Percentiles rank a stretch among this genome's conserved stretches.
Conservation (phyloP, 2,888 invertebrate species). For the Bombyx huttoni region DNA sequence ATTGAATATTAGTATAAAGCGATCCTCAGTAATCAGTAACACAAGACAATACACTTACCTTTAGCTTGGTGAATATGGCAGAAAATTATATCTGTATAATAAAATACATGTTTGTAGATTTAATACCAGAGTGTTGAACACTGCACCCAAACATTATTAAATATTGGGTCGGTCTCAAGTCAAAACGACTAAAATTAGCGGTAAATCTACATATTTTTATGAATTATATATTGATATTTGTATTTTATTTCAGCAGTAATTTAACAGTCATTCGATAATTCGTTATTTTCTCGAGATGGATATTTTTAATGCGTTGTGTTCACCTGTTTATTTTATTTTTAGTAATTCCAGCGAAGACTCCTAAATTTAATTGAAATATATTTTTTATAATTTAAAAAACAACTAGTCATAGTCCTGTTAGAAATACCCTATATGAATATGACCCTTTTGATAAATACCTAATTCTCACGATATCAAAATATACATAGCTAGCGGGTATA, state of each 20-base stretch:
- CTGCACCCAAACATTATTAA: constrained; percentile 6
- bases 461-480: too few species aligned
- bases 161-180: too few species aligned
- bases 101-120: constrained; percentile 23
- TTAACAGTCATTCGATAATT: too few species aligned
- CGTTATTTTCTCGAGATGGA: too few species aligned
- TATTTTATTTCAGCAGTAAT: too few species aligned
- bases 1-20: constrained; percentile 39
- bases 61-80: constrained; percentile 69
- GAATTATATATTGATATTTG: too few species aligned
- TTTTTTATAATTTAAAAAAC: constrained; percentile 67
- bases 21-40: constrained; percentile 61
- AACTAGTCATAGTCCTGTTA: constrained; percentile 29
- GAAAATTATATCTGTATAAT: constrained; percentile 53
- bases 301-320: not conserved
- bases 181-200: too few species aligned
- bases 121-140: constrained; percentile 47
- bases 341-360: constrained; percentile 71
- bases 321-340: constrained; percentile 18
- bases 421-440: too few species aligned
- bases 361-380: constrained; percentile 70
- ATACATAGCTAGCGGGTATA: too few species aligned
- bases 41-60: constrained; percentile 68
- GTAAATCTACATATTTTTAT: too few species aligned
- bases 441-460: too few species aligned